A percentile compares a stretch with the other conserved stretches of the same genome.
Conservation (phyloP, 2,113 vertebrate genomes). For the Leptodactylus fuscus region DNA sequence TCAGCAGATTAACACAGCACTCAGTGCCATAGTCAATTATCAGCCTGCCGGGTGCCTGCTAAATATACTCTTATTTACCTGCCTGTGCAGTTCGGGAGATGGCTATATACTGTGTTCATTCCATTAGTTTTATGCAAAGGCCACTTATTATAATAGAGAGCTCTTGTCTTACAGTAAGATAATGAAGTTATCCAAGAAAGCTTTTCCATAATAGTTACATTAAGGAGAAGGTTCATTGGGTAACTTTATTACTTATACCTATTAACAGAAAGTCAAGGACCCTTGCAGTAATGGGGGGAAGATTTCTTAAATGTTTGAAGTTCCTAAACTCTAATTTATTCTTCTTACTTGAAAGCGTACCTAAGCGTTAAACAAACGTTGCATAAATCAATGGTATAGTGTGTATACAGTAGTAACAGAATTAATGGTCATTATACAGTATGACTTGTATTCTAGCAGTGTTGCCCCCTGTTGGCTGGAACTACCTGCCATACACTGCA, state of each 20-base stretch:
- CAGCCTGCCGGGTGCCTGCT: not conserved
- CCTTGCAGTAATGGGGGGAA: not conserved
- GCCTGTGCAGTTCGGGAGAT: not conserved
- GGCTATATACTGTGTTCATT: not conserved
- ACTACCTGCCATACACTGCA: too few species aligned
- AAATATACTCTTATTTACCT: slow-evolving; percentile 20
- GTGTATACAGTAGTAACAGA: too few species aligned
- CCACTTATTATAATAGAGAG: not conserved
- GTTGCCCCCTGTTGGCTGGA: too few species aligned
- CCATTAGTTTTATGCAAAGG: not conserved
- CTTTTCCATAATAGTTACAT: not conserved
- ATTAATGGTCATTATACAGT: too few species aligned
- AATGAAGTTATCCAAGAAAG: not conserved
- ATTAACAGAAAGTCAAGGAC: not conserved
- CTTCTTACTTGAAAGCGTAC: too few species aligned
- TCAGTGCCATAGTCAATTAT: slow-evolving; percentile 7
- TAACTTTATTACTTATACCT: not conserved
- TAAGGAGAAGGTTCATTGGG: not conserved
- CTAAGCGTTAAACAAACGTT: too few species aligned
- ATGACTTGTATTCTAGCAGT: too few species aligned
- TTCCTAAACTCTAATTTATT: too few species aligned
- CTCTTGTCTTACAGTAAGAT: not conserved
- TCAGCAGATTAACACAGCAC: slow-evolving; percentile 9
- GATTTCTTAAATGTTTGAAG: too few species aligned
- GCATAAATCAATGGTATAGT: too few species aligned